Percentiles rank a stretch among this genome's conserved stretches.
phyloP scores from a whole-genome alignment of 2,888 invertebrate species.

The Tinea semifulvella region DNA sequence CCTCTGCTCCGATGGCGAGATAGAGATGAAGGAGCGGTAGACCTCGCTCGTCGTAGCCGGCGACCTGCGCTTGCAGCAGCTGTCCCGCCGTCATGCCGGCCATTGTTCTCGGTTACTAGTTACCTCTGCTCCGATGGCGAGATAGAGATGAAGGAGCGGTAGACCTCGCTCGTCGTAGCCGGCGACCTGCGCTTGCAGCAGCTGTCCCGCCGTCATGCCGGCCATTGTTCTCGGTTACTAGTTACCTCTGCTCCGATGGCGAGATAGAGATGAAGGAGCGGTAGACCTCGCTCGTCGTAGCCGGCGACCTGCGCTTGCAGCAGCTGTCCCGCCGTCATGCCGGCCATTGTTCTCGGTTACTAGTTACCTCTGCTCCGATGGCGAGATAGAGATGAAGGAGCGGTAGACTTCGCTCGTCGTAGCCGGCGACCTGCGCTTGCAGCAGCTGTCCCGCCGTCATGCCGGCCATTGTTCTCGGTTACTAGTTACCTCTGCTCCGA shows the following conservation, averaged over 20 bases:
- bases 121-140: slow-evolving; percentile 77
- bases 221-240: slow-evolving; percentile 79
- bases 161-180: slow-evolving; percentile 82
- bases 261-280: slow-evolving; percentile 85
- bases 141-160: slow-evolving; percentile 85
- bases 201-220: slow-evolving; percentile 81
- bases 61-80: slow-evolving; percentile 88
- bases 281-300: slow-evolving; percentile 80
- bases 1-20: slow-evolving; percentile 77
- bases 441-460: slow-evolving; percentile 84
- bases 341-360: slow-evolving; percentile 80
- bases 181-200: slow-evolving; percentile 89
- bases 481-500: slow-evolving; percentile 78
- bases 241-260: slow-evolving; percentile 77
- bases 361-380: slow-evolving; percentile 75
- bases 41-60: slow-evolving; percentile 81
- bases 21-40: slow-evolving; percentile 85
- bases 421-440: slow-evolving; percentile 89
- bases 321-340: slow-evolving; percentile 82
- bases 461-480: slow-evolving; percentile 79
- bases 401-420: slow-evolving; percentile 80
- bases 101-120: slow-evolving; percentile 75
- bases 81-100: slow-evolving; percentile 83
- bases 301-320: slow-evolving; percentile 90
- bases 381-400: slow-evolving; percentile 85